Evolutionary conservation across 2,888 invertebrate genomes (phyloP), one percentile per base, ranked within the genome.

Genomic region (Nemurella pictetii): DNA sequence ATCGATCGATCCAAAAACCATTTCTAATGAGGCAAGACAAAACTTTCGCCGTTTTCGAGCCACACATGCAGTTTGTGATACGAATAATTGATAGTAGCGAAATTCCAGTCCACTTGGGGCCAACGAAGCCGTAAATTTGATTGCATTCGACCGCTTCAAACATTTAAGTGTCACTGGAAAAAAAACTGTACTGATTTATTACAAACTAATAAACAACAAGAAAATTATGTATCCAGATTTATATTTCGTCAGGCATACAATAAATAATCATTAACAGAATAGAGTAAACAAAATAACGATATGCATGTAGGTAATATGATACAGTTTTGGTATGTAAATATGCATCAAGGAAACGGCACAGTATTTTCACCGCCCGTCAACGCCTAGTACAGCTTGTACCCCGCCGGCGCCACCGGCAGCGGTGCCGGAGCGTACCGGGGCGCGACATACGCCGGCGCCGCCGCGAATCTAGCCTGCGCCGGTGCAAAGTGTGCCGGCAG

Each of bases 401-500:
- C 28, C 9, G 26, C 35, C 30, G 27, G 75, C 0, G 83, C 30
- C 72, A 26, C 29, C 32, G 81, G 36, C 29, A 28, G 27, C 26
- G 29, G 83, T 25, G 26, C n/a, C n/a, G 78, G 74, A 5, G 74
- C 9, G 12, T 7, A 7, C 30, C 12, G 12, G 30, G 0, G 32
- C 29, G 73, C 73, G 0, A 35, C 26, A 26, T 27, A n/a, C 20
- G 72, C 27, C 12, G 72, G n/a, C 12, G 83, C 29, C 35, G n/a
- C 29, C 81, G 7, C 81, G 0, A 20, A 26, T 25, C 26, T 28
- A 27, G 26, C 35, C 36, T 35, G 36, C 25, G 78, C 74, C 72
- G 80, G 84, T 29, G 80, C 80, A 36, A 72, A 72, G 20, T 80
- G 84, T 27, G 72, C 55, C 27, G 81, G 73, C 29, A 72, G 55